Evolutionary conservation across 1,140 invertebrate species (phyloP).

Genomic region (Nomia melanderi): DNA sequence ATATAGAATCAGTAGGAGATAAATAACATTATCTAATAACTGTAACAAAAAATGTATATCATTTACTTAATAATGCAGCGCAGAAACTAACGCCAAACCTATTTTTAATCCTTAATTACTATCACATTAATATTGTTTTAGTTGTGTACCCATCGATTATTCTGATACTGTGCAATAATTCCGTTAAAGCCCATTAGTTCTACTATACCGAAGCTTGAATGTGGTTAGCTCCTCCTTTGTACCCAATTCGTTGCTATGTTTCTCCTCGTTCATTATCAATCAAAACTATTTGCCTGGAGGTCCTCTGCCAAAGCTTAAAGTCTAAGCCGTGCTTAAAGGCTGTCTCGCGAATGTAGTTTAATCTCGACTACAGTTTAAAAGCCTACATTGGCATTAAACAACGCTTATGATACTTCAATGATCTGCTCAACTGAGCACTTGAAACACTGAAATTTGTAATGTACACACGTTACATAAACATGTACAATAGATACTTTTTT

Average conservation of each 20-base stretch:
- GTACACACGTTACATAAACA: not conserved
- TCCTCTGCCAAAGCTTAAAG: conserved; percentile 49
- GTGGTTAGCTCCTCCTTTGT: conserved; percentile 26
- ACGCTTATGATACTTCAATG: conserved; percentile 1
- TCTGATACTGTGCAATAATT: conserved; percentile 6
- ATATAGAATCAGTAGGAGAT: no score
- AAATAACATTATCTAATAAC: no score
- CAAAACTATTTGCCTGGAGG: conserved; percentile 40
- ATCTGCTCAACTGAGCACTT: not conserved
- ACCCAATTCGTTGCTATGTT: conserved; percentile 52
- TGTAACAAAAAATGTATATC: no score
- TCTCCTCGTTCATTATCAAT: conserved; percentile 32
- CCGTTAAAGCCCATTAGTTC: conserved; percentile 28
- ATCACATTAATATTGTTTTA: not conserved
- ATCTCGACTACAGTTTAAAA: conserved; percentile 49
- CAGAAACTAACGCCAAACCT: no score
- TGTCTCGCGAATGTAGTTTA: conserved; percentile 42
- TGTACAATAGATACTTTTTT: no score
- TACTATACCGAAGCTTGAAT: conserved; percentile 21
- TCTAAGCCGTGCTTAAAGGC: conserved; percentile 44
- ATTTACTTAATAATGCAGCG: no score
- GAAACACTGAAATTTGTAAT: not conserved
- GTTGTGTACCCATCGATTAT: not conserved
- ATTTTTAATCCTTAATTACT: no score
- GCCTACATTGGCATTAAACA: conserved; percentile 15